Percentiles rank a stretch among this genome's conserved stretches.
These are phyloP conservation scores for Malacoraja senta DNA, from an alignment of 2,797 vertebrate species.

Conservation along the genomic window DNA sequence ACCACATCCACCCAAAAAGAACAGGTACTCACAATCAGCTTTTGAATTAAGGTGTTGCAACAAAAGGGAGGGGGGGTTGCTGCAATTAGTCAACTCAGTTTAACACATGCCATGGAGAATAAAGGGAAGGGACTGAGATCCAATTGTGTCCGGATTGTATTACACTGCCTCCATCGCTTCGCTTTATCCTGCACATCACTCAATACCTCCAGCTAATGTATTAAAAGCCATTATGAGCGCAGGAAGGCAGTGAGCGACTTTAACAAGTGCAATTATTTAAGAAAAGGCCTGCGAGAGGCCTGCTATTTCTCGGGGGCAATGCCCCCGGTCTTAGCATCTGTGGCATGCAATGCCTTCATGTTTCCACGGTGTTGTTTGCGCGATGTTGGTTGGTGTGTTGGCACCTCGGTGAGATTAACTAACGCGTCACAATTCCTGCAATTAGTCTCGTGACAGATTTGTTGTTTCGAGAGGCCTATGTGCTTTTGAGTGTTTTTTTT, in stretches of 20 bases:
- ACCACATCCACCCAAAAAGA: neutral
- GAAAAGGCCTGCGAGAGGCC: neutral
- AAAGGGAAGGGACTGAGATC: too few relatives aligned
- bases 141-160: neutral
- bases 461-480: neutral
- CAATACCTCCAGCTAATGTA: neutral
- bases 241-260: neutral
- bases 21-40: neutral
- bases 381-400: neutral
- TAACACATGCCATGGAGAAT: neutral
- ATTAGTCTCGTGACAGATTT: neutral
- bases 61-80: neutral
- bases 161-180: neutral
- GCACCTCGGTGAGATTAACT: neutral
- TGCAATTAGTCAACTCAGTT: neutral
- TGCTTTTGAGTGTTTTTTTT: neutral
- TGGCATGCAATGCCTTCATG: neutral
- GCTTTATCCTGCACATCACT: neutral
- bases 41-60: slow-evolving; percentile 15
- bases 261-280: neutral
- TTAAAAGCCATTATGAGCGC: neutral
- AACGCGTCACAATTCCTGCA: neutral
- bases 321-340: neutral
- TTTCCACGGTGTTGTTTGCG: neutral
- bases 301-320: neutral